Percentiles rank a stretch among this genome's conserved stretches.
These are phyloP conservation scores for Porites rus DNA, from an alignment of 92 coral and sea anemone species.

Conservation along the genomic window DNA sequence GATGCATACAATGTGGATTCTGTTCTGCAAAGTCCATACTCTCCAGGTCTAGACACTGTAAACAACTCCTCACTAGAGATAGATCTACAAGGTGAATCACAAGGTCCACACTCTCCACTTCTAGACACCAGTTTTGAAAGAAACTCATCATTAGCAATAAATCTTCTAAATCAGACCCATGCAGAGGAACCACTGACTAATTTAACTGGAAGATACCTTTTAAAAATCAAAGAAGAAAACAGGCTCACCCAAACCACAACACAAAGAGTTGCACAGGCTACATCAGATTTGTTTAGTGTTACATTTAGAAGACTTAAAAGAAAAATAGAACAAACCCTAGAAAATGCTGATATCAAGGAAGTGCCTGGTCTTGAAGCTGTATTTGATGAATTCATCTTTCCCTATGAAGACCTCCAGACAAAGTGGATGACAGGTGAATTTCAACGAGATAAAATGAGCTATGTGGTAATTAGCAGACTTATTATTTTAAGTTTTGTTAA, in stretches of 20 bases:
- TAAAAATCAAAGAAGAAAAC: conserved; percentile 4
- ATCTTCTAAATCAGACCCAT: too few relatives aligned
- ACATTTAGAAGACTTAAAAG: conserved; percentile 17
- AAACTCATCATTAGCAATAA: background rate
- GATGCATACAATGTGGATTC: background rate
- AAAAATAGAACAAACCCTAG: background rate
- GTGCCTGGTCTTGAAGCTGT: conserved; percentile 15
- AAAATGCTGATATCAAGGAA: background rate
- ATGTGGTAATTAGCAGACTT: conserved; percentile 8
- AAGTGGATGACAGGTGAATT: conserved; percentile 29
- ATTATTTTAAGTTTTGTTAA: background rate
- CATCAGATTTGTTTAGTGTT: background rate
- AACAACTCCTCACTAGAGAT: background rate
- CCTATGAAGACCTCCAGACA: conserved; percentile 24
- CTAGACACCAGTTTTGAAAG: background rate
- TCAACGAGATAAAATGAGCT: conserved; percentile 5
- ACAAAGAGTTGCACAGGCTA: background rate
- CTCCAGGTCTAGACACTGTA: background rate
- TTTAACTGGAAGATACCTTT: background rate
- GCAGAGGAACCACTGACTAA: background rate
- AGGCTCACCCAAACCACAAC: background rate
- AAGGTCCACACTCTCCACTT: background rate
- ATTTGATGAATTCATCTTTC: background rate
- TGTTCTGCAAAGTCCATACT: too few relatives aligned
- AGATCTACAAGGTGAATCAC: background rate